These are phyloP conservation scores for Griposia aprilina DNA, from an alignment of 2,888 invertebrate species.

Conservation along the genomic window DNA sequence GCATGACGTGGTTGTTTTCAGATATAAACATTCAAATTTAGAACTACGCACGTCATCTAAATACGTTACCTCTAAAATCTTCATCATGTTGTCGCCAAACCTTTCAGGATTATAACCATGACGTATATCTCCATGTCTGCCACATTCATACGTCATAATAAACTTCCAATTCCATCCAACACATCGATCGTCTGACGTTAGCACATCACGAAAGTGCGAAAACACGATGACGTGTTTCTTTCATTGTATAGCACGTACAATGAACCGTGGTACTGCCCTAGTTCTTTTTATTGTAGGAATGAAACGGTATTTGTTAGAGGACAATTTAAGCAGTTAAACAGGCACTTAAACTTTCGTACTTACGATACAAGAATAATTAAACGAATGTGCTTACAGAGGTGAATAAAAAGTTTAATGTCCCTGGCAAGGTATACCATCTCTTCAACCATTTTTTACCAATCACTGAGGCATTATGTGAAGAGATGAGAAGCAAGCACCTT, in stretches of 20 bases:
- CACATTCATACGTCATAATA: slow-evolving; percentile 29
- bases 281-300: slow-evolving; percentile 31
- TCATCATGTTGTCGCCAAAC: not conserved
- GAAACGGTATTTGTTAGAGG: slow-evolving; percentile 41
- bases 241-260: slow-evolving; percentile 50
- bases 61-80: slow-evolving; percentile 2
- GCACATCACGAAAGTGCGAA: slow-evolving; percentile 54
- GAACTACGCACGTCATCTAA: not conserved
- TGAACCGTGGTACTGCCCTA: slow-evolving; percentile 55
- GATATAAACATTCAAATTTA: not conserved
- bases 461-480: not conserved
- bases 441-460: not conserved
- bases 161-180: slow-evolving; percentile 31
- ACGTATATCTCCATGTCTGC: slow-evolving; percentile 4
- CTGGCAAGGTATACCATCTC: not conserved
- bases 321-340: slow-evolving; percentile 17
- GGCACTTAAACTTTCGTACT: not conserved
- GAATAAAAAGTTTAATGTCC: not conserved
- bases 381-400: not conserved
- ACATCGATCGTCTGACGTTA: slow-evolving; percentile 53
- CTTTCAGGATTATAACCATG: slow-evolving; percentile 31
- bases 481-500: not conserved
- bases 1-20: slow-evolving; percentile 4
- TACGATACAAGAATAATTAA: slow-evolving; percentile 11
- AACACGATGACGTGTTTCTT: slow-evolving; percentile 54